Evolutionary conservation across 2,888 invertebrate species (phyloP).

Genomic region (Caenorhabditis uteleia): DNA sequence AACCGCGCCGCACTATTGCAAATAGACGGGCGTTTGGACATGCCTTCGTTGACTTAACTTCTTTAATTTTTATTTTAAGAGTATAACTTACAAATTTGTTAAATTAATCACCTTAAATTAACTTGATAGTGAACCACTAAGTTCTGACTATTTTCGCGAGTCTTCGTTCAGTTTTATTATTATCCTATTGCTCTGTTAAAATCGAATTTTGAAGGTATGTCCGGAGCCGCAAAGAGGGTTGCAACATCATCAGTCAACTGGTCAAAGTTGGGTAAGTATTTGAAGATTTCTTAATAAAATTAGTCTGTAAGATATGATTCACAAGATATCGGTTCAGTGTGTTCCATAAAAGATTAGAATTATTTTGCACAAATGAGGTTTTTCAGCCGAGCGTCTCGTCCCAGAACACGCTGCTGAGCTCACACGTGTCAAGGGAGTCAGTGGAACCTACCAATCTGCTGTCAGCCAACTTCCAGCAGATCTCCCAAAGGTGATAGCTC

Average conservation of each 20-base stretch:
- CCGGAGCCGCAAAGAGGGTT: constrained; percentile 67
- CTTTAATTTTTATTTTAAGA: neutral
- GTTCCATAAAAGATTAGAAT: neutral
- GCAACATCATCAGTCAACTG: constrained; percentile 66
- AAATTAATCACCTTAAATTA: neutral
- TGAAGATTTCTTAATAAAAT: neutral
- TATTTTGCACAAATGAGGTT: neutral
- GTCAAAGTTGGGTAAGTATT: constrained; percentile 57
- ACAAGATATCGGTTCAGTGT: constrained; percentile 10
- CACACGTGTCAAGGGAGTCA: constrained; percentile 63
- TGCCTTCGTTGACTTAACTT: neutral
- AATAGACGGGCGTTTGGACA: constrained; percentile 27
- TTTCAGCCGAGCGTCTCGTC: constrained; percentile 42
- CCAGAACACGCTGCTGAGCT: constrained; percentile 64
- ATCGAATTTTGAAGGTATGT: constrained; percentile 42
- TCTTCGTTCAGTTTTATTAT: neutral
- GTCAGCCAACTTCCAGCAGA: constrained; percentile 65
- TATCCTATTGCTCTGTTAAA: neutral
- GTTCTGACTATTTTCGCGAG: neutral
- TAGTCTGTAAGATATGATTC: constrained; percentile 11
- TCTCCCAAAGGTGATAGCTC: constrained; percentile 56
- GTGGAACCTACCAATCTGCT: constrained; percentile 58
- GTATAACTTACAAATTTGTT: neutral
- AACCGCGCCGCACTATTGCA: constrained; percentile 30
- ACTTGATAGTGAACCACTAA: neutral